Percentiles rank a stretch among this genome's conserved stretches.
phyloP scores from a whole-genome alignment of 2,888 invertebrate genomes.

The Pristionchus fissidentatus region DNA sequence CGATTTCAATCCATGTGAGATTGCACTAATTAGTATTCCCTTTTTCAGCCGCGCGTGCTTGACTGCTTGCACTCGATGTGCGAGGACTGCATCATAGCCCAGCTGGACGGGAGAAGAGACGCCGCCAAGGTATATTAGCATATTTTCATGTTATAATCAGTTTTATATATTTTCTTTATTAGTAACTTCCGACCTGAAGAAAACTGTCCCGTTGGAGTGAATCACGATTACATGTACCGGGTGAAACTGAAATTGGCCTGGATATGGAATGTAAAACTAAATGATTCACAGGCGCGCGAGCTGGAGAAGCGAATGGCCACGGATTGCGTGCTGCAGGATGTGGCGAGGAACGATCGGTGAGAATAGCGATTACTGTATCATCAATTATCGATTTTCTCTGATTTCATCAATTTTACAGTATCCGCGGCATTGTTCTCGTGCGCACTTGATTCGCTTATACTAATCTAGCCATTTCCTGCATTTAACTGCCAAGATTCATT shows the following conservation, averaged over 20 bases:
- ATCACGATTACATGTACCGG: too few species aligned
- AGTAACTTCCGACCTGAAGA: too few species aligned
- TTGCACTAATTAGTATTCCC: too few species aligned
- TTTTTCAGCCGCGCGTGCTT: conserved; percentile 85
- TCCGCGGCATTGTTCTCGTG: too few species aligned
- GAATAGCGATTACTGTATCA: not conserved
- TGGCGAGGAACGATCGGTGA: conserved; percentile 9
- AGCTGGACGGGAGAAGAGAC: conserved; percentile 67
- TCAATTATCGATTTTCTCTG: not conserved
- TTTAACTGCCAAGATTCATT: too few species aligned
- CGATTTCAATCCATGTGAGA: too few species aligned
- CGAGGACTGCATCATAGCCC: conserved; percentile 85
- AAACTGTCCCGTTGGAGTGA: too few species aligned
- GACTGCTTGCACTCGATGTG: conserved; percentile 96
- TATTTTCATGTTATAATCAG: not conserved
- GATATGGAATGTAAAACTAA: too few species aligned
- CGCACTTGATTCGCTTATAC: too few species aligned
- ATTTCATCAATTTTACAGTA: too few species aligned
- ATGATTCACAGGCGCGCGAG: conserved; percentile 41
- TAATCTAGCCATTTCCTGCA: too few species aligned
- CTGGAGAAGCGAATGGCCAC: conserved; percentile 47
- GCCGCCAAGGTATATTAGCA: conserved; percentile 48
- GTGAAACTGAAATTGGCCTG: too few species aligned
- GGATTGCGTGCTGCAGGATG: conserved; percentile 63
- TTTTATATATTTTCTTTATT: not conserved